These are phyloP conservation scores for Drosophila burlai DNA, from an alignment of 1,140 invertebrate genomes.

Conservation along the genomic window DNA sequence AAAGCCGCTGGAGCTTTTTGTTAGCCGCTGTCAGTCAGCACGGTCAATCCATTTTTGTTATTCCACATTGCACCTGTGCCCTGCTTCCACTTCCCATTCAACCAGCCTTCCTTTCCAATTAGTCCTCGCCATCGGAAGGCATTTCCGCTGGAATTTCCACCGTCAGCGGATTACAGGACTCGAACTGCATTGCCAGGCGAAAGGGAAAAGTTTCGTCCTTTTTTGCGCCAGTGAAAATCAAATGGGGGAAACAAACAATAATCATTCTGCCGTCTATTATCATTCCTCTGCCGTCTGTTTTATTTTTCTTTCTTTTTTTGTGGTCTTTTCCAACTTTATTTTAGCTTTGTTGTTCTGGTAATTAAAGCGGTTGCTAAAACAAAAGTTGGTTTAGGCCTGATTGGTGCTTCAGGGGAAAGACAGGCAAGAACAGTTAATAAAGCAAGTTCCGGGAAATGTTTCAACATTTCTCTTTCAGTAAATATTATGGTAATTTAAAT, in stretches of 20 bases:
- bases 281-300: constrained; percentile 16
- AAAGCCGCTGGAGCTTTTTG: constrained; percentile 7
- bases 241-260: constrained; percentile 55
- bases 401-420: not conserved
- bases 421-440: constrained; percentile 1
- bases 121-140: constrained; percentile 61
- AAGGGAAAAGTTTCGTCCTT: constrained; percentile 65
- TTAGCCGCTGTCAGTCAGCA: constrained; percentile 7
- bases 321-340: constrained; percentile 3
- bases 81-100: not conserved
- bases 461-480: not conserved
- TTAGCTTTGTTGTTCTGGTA: constrained; percentile 25
- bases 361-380: constrained; percentile 39
- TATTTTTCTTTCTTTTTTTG: constrained; percentile 28
- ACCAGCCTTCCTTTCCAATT: constrained; percentile 51
- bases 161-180: constrained; percentile 2
- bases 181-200: constrained; percentile 31
- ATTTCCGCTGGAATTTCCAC: constrained; percentile 68
- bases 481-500: not conserved
- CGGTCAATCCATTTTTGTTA: constrained; percentile 56
- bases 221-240: constrained; percentile 32
- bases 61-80: constrained; percentile 67
- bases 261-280: constrained; percentile 47
- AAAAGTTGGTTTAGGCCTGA: constrained; percentile 22
- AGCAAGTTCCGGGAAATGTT: constrained; percentile 4